Evolutionary conservation across 1,140 invertebrate species (phyloP).

Genomic region (Cyphomyrmex costatus): DNA sequence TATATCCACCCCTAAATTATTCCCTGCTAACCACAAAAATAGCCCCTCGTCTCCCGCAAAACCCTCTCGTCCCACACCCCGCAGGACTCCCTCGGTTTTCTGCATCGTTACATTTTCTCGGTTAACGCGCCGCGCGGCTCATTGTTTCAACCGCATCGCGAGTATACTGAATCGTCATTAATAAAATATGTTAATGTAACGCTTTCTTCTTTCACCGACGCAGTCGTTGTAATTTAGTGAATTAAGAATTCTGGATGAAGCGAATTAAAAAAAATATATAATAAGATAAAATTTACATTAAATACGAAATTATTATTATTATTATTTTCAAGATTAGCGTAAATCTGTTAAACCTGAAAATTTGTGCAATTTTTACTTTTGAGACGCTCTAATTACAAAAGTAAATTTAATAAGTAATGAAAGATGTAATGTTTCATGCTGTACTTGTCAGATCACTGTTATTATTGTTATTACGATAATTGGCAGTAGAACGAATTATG

Average conservation of each 20-base stretch:
- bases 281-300: not conserved
- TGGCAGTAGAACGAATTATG: slow-evolving; percentile 34
- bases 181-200: slow-evolving; percentile 20
- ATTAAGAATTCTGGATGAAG: not conserved
- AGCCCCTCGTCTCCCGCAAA: slow-evolving; percentile 61
- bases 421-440: not conserved
- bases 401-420: not conserved
- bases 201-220: not conserved
- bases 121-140: slow-evolving; percentile 59
- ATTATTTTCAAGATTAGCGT: not conserved
- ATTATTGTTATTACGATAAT: slow-evolving; percentile 24
- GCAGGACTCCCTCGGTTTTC: slow-evolving; percentile 69
- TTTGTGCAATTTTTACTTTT: not conserved
- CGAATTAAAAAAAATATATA: not conserved
- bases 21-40: slow-evolving; percentile 85
- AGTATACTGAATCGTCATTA: slow-evolving; percentile 49
- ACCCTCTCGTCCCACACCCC: slow-evolving; percentile 60
- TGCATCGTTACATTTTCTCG: slow-evolving; percentile 51
- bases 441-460: not conserved
- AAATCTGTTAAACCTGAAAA: not conserved
- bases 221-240: not conserved
- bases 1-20: slow-evolving; percentile 84
- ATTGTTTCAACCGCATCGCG: slow-evolving; percentile 65
- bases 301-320: not conserved
- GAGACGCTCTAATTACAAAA: not conserved